Conservation (phyloP, 2,888 invertebrate species). For the Anagyrus pseudococci region DNA sequence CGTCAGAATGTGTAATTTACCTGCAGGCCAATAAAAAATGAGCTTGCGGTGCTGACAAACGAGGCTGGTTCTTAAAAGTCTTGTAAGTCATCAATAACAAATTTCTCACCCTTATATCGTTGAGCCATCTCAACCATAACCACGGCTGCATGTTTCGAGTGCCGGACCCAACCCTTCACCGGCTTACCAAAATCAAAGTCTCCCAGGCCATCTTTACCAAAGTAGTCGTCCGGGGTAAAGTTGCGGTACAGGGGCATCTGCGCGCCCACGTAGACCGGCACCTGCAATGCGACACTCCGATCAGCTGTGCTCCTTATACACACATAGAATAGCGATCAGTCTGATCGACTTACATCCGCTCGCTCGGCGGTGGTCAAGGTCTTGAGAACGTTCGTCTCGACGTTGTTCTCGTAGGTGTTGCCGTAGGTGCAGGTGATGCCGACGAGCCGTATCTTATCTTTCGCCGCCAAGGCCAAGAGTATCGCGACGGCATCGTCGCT, state of each 20-base stretch:
- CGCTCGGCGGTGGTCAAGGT: constrained; percentile 59
- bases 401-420: constrained; percentile 63
- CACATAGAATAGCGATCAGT: not conserved
- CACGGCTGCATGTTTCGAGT: constrained; percentile 58
- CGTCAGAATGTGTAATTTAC: constrained; percentile 54
- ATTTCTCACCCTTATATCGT: constrained; percentile 49
- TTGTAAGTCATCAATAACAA: not conserved
- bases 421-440: constrained; percentile 68
- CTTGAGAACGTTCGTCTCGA: constrained; percentile 63
- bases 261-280: constrained; percentile 63
- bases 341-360: constrained; percentile 58
- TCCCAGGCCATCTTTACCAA: constrained; percentile 65
- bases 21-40: constrained; percentile 45
- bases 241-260: constrained; percentile 52
- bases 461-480: constrained; percentile 53
- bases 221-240: constrained; percentile 47
- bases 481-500: constrained; percentile 64
- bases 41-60: not conserved
- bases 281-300: constrained; percentile 50
- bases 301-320: not conserved
- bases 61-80: not conserved
- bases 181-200: constrained; percentile 59
- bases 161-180: constrained; percentile 51
- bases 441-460: constrained; percentile 55
- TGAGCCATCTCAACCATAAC: constrained; percentile 60